phyloP scores from a whole-genome alignment of 2,888 invertebrate species.

The Stenoptilia bipunctidactyla region DNA sequence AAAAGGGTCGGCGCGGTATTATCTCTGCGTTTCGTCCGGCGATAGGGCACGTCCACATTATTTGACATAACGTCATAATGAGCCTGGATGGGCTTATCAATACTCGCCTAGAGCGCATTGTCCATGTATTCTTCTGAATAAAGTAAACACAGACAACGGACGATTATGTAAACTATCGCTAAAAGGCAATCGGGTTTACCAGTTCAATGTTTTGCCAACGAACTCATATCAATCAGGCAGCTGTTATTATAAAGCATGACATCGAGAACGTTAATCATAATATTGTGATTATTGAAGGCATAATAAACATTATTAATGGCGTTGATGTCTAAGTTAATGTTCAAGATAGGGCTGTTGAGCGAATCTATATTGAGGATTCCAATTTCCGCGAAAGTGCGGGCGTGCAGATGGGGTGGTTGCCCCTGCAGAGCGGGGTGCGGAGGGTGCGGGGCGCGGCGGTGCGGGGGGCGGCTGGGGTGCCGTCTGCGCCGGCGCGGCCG shows the following conservation, averaged over 20 bases:
- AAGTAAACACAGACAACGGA: conserved; percentile 1
- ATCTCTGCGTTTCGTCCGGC: conserved; percentile 36
- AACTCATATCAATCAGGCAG: conserved; percentile 17
- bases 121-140: not conserved
- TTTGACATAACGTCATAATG: conserved; percentile 34
- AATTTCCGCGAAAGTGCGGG: conserved; percentile 59
- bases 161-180: conserved; percentile 18
- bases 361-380: conserved; percentile 37
- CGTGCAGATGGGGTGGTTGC: conserved; percentile 34
- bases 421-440: conserved; percentile 19
- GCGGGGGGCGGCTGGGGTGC: conserved; percentile 26
- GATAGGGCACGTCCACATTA: conserved; percentile 51
- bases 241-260: conserved; percentile 27
- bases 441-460: conserved; percentile 37
- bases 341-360: conserved; percentile 9
- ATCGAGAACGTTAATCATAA: conserved; percentile 19
- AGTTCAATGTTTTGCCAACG: conserved; percentile 31
- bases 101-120: no score
- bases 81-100: no score
- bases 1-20: conserved; percentile 35
- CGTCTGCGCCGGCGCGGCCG: conserved; percentile 33
- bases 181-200: conserved; percentile 12
- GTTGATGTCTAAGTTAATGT: conserved; percentile 16
- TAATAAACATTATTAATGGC: conserved; percentile 6
- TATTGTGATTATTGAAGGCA: conserved; percentile 7